Percentiles rank a stretch among this genome's conserved stretches.
Conservation (phyloP, 2,797 vertebrate species). For the Scarus forsteni region DNA sequence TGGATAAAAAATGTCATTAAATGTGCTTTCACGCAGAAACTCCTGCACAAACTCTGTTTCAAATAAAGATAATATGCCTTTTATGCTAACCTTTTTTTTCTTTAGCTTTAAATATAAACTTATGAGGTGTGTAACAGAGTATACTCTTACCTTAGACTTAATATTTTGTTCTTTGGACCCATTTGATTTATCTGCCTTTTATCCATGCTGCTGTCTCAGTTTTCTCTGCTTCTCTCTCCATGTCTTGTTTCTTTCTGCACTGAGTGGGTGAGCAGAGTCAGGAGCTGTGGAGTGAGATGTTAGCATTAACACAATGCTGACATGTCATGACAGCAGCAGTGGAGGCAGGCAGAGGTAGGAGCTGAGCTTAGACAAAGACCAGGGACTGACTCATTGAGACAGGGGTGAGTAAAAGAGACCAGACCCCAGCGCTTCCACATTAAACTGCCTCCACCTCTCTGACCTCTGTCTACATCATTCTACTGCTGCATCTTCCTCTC, state of each 20-base stretch:
- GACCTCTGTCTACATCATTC: conserved; percentile 35
- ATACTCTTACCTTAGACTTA: not conserved
- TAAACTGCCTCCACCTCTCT: conserved; percentile 14
- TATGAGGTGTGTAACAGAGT: not conserved
- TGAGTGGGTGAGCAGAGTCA: conserved; percentile 40
- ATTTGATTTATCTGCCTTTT: too few species aligned
- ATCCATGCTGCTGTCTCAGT: not conserved
- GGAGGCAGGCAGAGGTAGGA: conserved; percentile 47
- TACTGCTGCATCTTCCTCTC: not conserved
- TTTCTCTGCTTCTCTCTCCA: not conserved
- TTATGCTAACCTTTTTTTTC: too few species aligned
- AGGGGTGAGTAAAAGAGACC: conserved; percentile 27
- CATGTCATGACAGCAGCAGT: conserved; percentile 60
- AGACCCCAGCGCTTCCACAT: conserved; percentile 22
- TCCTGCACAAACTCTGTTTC: not conserved
- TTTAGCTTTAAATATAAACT: too few species aligned
- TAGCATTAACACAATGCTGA: conserved; percentile 53
- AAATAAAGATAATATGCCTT: not conserved
- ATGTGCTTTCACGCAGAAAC: conserved; percentile 10
- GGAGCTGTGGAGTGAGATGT: conserved; percentile 37
- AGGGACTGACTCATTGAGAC: conserved; percentile 51
- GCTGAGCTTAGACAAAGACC: conserved; percentile 35
- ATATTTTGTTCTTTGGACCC: not conserved
- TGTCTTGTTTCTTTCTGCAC: not conserved
- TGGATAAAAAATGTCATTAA: conserved; percentile 22